Conservation (phyloP, 2,113 vertebrate species). For the Okapia johnstoni region DNA sequence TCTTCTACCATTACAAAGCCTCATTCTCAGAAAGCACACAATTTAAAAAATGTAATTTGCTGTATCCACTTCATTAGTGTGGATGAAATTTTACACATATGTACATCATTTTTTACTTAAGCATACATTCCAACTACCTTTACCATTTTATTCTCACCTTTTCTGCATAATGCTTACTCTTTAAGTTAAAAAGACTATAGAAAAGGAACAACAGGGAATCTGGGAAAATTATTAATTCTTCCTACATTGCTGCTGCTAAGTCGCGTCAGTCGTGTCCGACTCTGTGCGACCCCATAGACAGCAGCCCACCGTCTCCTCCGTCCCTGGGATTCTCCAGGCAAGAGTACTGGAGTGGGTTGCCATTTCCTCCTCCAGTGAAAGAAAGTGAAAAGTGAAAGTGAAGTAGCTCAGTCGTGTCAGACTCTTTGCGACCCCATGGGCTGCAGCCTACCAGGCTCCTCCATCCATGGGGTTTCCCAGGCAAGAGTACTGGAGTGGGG, state of each 20-base stretch:
- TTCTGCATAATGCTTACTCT: constrained; percentile 13
- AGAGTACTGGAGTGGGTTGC: no score
- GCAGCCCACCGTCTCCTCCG: no score
- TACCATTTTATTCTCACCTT: not conserved
- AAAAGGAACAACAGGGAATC: constrained; percentile 1
- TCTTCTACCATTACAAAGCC: not conserved
- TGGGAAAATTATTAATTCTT: constrained; percentile 20
- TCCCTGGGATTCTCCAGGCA: no score
- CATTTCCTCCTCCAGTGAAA: no score
- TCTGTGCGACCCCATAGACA: no score
- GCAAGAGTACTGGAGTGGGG: no score
- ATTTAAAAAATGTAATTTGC: constrained; percentile 19
- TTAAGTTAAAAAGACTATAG: not conserved
- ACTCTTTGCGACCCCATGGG: no score
- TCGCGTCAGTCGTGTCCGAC: no score
- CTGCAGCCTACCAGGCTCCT: no score
- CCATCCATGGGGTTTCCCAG: no score
- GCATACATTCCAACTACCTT: not conserved
- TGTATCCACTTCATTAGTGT: constrained; percentile 7
- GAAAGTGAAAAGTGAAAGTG: no score
- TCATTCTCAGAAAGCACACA: constrained; percentile 18
- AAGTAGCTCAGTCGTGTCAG: no score
- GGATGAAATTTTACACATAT: not conserved
- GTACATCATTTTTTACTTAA: not conserved
- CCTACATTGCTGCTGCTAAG: not conserved